Percentiles rank a stretch among this genome's conserved stretches.
Conservation (phyloP, 2,113 vertebrate genomes). For the Poecilia latipinna region DNA sequence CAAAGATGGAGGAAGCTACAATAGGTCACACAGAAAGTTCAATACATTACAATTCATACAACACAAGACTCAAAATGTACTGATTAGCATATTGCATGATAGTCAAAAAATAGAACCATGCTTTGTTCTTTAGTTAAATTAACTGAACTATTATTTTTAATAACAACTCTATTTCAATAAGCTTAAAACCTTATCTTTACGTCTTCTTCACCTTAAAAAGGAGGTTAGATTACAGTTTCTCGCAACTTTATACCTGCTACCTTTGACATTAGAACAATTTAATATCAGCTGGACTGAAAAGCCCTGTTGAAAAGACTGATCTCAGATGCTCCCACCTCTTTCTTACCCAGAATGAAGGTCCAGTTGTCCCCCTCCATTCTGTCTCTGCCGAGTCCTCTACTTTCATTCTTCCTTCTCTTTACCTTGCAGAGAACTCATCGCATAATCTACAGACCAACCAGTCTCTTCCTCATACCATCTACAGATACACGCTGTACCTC, state of each 20-base stretch:
- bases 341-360: constrained; percentile 73
- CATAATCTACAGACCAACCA: constrained; percentile 24
- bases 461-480: constrained; percentile 12
- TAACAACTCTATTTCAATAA: background rate
- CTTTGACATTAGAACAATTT: background rate
- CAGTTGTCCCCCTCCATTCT: constrained; percentile 71
- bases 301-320: background rate
- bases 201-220: background rate
- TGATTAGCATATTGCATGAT: accelerated
- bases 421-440: constrained; percentile 27
- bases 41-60: background rate
- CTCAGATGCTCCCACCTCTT: background rate
- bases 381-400: constrained; percentile 17
- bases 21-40: constrained; percentile 7
- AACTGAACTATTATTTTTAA: background rate
- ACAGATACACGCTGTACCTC: constrained; percentile 21
- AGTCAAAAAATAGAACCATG: background rate
- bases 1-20: background rate
- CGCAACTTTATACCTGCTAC: background rate
- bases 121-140: background rate
- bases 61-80: background rate
- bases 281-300: background rate
- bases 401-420: constrained; percentile 54
- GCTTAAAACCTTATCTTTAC: background rate
- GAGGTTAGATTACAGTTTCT: background rate